A percentile compares a stretch with the other conserved stretches of the same genome.
These are phyloP conservation scores for Morbakka virulenta DNA, from an alignment of 30 jellyfish, hydroid and myxozoan species.

Conservation along the genomic window DNA sequence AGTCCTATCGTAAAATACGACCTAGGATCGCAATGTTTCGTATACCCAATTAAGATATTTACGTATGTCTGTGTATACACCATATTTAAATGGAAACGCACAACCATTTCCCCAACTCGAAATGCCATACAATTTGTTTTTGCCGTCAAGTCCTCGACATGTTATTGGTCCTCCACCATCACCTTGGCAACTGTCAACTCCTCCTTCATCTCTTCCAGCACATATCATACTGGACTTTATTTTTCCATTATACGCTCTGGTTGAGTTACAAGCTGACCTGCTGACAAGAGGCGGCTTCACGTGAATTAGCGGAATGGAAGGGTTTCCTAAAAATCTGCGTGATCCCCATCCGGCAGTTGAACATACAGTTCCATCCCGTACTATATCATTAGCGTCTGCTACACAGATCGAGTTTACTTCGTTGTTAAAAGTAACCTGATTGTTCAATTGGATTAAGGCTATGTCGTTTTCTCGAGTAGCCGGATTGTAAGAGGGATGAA, in stretches of 20 bases:
- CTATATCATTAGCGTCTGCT: slow-evolving; percentile 29
- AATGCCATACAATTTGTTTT: slow-evolving; percentile 51
- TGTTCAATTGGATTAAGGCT: slow-evolving; percentile 60
- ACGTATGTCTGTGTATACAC: slow-evolving; percentile 87
- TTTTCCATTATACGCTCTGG: slow-evolving; percentile 51
- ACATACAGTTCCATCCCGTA: slow-evolving; percentile 45
- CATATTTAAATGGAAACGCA: slow-evolving; percentile 80
- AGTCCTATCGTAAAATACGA: too few species aligned
- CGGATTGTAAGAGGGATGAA: slow-evolving; percentile 83
- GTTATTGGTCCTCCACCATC: slow-evolving; percentile 97
- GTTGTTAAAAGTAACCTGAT: slow-evolving; percentile 33
- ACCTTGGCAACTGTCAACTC: slow-evolving; percentile 96
- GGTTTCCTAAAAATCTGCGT: slow-evolving; percentile 71
- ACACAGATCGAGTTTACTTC: slow-evolving; percentile 65
- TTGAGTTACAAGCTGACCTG: slow-evolving; percentile 40
- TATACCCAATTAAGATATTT: slow-evolving; percentile 70
- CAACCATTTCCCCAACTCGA: slow-evolving; percentile 99
- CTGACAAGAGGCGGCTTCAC: slow-evolving; percentile 66
- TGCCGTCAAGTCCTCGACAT: slow-evolving; percentile 40
- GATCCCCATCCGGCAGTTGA: slow-evolving; percentile 97
- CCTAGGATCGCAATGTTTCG: too few species aligned
- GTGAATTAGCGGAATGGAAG: slow-evolving; percentile 60
- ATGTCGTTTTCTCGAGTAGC: slow-evolving; percentile 76
- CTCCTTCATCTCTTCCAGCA: slow-evolving; percentile 79
- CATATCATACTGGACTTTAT: slow-evolving; percentile 72